Percentiles rank a stretch among this genome's conserved stretches.
Evolutionary conservation across 2,113 vertebrate species (phyloP).

Genomic region (Onychostoma macrolepis): DNA sequence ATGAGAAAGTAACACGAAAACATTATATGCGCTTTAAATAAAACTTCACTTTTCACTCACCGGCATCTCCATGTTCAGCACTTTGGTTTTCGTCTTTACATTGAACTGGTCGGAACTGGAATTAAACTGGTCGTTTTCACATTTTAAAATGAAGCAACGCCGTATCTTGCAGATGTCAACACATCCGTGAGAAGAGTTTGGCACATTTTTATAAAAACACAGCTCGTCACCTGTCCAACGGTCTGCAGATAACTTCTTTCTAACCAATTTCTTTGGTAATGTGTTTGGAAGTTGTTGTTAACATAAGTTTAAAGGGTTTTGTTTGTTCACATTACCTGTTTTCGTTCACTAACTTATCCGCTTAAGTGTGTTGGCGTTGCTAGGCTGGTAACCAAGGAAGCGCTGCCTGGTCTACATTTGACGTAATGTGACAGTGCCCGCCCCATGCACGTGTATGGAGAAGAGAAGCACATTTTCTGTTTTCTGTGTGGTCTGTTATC

Average conservation of each 20-base stretch:
- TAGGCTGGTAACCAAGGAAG: constrained; percentile 46
- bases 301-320: background rate
- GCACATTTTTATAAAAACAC: background rate
- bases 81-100: constrained; percentile 1
- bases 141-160: background rate
- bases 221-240: background rate
- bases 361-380: constrained; percentile 44
- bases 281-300: background rate
- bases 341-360: background rate
- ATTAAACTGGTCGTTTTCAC: background rate
- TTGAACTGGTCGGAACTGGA: background rate
- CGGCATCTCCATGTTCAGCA: background rate
- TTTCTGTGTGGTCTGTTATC: background rate
- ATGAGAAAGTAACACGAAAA: background rate
- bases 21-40: background rate
- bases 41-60: constrained; percentile 1
- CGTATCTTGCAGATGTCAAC: background rate
- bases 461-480: background rate
- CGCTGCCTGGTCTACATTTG: constrained; percentile 16
- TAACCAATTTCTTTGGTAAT: background rate
- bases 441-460: background rate
- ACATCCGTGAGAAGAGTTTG: background rate
- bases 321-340: background rate
- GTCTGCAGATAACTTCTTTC: background rate
- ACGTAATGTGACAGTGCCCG: background rate